Evolutionary conservation across 92 coral and sea anemone genomes (phyloP), one percentile per base, ranked within the genome.

Genomic region (Porites evermanni): DNA sequence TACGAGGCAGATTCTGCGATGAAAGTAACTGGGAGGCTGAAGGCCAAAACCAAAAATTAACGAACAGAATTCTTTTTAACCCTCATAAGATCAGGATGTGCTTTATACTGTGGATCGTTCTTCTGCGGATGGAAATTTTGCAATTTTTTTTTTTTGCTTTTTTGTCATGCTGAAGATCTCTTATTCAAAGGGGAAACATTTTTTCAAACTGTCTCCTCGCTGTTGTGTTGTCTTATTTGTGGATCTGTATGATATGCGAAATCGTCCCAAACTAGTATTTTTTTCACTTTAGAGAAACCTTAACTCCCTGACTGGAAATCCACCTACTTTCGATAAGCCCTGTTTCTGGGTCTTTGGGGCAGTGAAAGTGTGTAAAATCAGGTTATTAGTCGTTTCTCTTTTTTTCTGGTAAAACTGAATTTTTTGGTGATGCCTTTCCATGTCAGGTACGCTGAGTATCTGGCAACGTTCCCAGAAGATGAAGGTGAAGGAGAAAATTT

Each of bases 391-490:
- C 13, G 61, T 0, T 11, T 56, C 16, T 10, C 2, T 56, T 1
- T 16, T 11, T 56, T 56, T 56, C 16, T 11, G 13, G 12, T 56
- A 56, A 56, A 68, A 3, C 8, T 8, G 21, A 6, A 24, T 13
- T 10, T 64, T 54, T 9, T 3, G 17, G 3, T 68, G 38, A 61
- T 80, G 17, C 12, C 21, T 80, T 21, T 54, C 38, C 32, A 53
- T 23, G 13, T 78, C 50, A 97, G 99, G 99, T 97, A 93, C 53
- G 87, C 89, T 54, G 93, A 93, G 18, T 97, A 95, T 76, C 80
- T 95, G 47, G 91, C 91, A 3, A 93, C 98, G 16, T 97, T 97
- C 80, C 98, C 99, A 1, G 94, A 91, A 16, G 99, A 97, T 58
- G 98, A 95, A 51, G 86, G 66, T 13, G 98, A 97, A 60, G 84